These are phyloP conservation scores for Chaetophractus vellerosus DNA, from an alignment of 2,797 vertebrate genomes.

Conservation along the genomic window DNA sequence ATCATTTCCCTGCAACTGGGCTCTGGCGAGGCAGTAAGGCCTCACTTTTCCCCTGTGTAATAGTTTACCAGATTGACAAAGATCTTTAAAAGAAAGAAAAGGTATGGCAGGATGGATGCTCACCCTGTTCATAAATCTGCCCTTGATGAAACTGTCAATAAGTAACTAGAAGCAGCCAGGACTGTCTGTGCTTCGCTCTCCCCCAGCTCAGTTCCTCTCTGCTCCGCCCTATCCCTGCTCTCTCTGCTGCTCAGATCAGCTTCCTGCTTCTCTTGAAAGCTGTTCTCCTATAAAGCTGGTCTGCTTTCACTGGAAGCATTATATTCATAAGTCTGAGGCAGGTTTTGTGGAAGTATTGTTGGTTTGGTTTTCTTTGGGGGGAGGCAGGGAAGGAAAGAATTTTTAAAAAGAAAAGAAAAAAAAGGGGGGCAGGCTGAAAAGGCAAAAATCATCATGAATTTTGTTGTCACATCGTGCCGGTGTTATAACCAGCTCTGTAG, in stretches of 20 bases:
- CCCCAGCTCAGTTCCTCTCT: constrained; percentile 81
- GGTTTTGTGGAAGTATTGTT: constrained; percentile 72
- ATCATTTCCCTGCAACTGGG: constrained; percentile 86
- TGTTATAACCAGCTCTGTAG: constrained; percentile 84
- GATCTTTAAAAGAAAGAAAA: constrained; percentile 72
- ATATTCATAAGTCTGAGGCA: constrained; percentile 82
- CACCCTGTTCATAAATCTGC: constrained; percentile 66
- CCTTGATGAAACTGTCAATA: constrained; percentile 75
- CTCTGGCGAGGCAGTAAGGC: constrained; percentile 79
- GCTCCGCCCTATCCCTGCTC: constrained; percentile 89
- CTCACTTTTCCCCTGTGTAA: constrained; percentile 72
- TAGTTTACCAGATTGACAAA: constrained; percentile 77
- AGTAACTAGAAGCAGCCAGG: constrained; percentile 76
- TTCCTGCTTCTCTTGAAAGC: constrained; percentile 89
- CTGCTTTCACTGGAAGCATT: constrained; percentile 85
- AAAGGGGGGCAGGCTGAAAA: not conserved
- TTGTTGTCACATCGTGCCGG: constrained; percentile 80
- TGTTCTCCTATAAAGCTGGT: constrained; percentile 76
- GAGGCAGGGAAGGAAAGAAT: constrained; percentile 8
- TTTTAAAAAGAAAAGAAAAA: not conserved
- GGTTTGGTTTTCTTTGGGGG: constrained; percentile 75
- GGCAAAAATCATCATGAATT: constrained; percentile 78
- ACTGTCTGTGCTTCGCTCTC: constrained; percentile 76
- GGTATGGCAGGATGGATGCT: constrained; percentile 58
- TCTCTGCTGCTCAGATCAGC: constrained; percentile 88